Base-by-base conservation (phyloP, 2,888 invertebrate genomes). In the Drosophila seclusa region DNA sequence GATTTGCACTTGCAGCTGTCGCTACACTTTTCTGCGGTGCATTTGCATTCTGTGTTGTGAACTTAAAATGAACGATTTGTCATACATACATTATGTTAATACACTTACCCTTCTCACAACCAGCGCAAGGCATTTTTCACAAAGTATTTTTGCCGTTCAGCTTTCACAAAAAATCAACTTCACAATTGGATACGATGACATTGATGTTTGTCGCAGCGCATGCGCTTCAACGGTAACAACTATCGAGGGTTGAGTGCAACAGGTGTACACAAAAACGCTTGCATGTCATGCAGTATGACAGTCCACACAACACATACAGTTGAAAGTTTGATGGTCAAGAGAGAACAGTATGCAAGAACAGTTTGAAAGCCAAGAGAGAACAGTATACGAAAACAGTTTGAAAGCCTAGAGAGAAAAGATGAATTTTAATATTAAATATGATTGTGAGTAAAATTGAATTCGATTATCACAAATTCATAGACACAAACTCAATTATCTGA, bases 21-120 rank as follows among this genome's bases (percentile, higher is more conserved):
- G 49, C 82, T 83, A 52, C 92, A 92, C 55, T 91, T 92, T 27
- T 90, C 84, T 10, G 82, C 55, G 11, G 91, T 91, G 83, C 92
- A 92, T 71, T 91, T 92, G 78, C 92, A 92, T 52, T 88, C 92
- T 92, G 62, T 27, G 45, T 3, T n/a, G 4, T 8, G 11, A 34
- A 42, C 13, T 40, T 1, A n/a, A 52, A 0, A 18, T 21, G 24
- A 36, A 4, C 16, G 13, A 38, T 13, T 45, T 36, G 2, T 34
- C 11, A 10, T n/a, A 29, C 18, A 18, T 10, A 18, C 5, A 5
- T 53, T 32, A 2, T 2, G 48, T 4, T 38, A 45, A 11, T 16
- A 34, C 42, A 34, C 2, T 74, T 40, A 84, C 91, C 87, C 58
- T 90, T 91, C 69, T 86, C 83, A 65, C 91, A 91, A 71, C 91